Evolutionary conservation across 2,888 invertebrate genomes (phyloP), one percentile per base, ranked within the genome.

Genomic region (Aphelenchoides bicaudatus): DNA sequence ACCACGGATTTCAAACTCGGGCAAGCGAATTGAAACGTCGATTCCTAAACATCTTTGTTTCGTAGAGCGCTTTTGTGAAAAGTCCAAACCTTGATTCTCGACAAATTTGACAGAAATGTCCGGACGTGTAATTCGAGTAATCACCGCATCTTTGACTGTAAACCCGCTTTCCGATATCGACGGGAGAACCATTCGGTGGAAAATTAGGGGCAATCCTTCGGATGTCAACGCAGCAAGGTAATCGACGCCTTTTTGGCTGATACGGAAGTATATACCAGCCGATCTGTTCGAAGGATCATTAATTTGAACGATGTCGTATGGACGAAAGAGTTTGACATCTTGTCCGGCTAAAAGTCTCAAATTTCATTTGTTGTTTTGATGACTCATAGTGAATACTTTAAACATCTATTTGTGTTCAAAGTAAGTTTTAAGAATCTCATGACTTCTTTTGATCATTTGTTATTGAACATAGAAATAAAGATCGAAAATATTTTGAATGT

Each of bases 101-200:
- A 73, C 55, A 37, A 74, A 74, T 10, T 63, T 65, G 2, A 72
- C 70, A 13, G 49, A 54, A 48, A 74, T 72, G 16, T 65, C 56
- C 4, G 74, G 74, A 28, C 62, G 43, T 31, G 58, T 54, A 23
- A 67, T 50, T 21, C 53, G 47, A 4, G 62, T 66, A 21, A 67
- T 66, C 25, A 67, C 70, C n/a, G 67, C 56, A 31, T 67, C 62
- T 46, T 47, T 52, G 19, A 67, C 54, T 23, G 57, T 55, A 29
- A 67, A 39, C 2, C 59, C 57, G 27, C 58, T 60, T 10, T 67
- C 62, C 30, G 62, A 54, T 27, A 67, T 67, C 3, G 54, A 66
- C 23, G 67, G 67, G 53, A 67, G 47, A 6, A 70, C 70, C 50
- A 67, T 63, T 21, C 70, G 68, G n/a, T 63, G 57, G 49, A 69